Percentiles rank a stretch among this genome's conserved stretches.
Conservation (phyloP, 2,888 invertebrate species). For the Pediacus dermestoides region DNA sequence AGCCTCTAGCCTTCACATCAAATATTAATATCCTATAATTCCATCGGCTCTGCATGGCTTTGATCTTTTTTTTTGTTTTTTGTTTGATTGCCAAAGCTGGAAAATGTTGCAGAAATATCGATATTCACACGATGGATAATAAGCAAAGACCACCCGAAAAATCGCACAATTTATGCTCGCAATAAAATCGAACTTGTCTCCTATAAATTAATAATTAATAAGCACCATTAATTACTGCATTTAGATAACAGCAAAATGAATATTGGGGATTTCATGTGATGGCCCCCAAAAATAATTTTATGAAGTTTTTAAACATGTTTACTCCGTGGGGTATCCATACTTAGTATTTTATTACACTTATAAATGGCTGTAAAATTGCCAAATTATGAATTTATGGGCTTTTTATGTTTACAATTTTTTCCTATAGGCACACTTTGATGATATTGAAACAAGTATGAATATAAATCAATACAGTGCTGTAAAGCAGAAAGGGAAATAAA, state of each 20-base stretch:
- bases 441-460: no score
- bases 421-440: no score
- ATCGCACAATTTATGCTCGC: conserved; percentile 14
- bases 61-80: no score
- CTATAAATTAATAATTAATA: conserved; percentile 19
- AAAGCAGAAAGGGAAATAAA: no score
- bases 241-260: conserved; percentile 15
- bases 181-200: conserved; percentile 15
- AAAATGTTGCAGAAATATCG: no score
- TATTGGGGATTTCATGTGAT: conserved; percentile 10
- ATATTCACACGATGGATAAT: no score
- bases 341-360: conserved; percentile 31
- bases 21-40: no score
- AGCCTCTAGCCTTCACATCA: no score
- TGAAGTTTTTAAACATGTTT: conserved; percentile 16
- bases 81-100: no score
- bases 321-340: conserved; percentile 28
- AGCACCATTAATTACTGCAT: conserved; percentile 15
- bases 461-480: no score
- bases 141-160: conserved; percentile 17
- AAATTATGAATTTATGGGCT: conserved; percentile 30
- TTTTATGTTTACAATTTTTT: conserved; percentile 20
- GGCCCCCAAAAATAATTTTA: conserved; percentile 15
- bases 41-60: no score
- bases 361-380: conserved; percentile 29